Evolutionary conservation across 2,888 invertebrate genomes (phyloP).

Genomic region (Polydesmus complanatus): DNA sequence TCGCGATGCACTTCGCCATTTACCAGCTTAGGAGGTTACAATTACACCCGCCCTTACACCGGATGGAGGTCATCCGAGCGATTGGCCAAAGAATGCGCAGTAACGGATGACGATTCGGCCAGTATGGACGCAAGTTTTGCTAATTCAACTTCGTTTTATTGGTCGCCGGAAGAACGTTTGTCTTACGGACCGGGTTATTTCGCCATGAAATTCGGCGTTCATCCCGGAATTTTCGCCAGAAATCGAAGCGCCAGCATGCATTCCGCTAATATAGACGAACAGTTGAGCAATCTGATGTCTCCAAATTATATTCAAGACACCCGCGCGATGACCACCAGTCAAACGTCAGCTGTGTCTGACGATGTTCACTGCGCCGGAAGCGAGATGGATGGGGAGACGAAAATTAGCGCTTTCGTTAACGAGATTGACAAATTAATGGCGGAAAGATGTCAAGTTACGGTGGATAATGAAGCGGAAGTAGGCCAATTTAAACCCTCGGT

Average conservation of each 20-base stretch:
- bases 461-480: too few species aligned
- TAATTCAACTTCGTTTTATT: not conserved
- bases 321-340: too few species aligned
- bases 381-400: too few species aligned
- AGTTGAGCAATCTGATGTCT: not conserved
- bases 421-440: too few species aligned
- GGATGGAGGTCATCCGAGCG: not conserved
- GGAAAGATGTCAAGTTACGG: too few species aligned
- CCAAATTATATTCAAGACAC: too few species aligned
- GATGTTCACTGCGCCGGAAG: too few species aligned
- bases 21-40: not conserved
- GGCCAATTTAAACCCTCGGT: too few species aligned
- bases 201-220: not conserved
- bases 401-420: too few species aligned
- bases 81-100: not conserved
- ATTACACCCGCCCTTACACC: not conserved
- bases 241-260: not conserved
- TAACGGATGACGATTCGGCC: not conserved
- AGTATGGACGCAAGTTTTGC: not conserved
- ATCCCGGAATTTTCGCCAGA: not conserved
- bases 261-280: not conserved
- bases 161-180: not conserved
- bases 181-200: not conserved
- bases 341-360: too few species aligned
- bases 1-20: not conserved